Base-by-base conservation (phyloP, 1,140 invertebrate genomes). In the Heterodera carotae region DNA sequence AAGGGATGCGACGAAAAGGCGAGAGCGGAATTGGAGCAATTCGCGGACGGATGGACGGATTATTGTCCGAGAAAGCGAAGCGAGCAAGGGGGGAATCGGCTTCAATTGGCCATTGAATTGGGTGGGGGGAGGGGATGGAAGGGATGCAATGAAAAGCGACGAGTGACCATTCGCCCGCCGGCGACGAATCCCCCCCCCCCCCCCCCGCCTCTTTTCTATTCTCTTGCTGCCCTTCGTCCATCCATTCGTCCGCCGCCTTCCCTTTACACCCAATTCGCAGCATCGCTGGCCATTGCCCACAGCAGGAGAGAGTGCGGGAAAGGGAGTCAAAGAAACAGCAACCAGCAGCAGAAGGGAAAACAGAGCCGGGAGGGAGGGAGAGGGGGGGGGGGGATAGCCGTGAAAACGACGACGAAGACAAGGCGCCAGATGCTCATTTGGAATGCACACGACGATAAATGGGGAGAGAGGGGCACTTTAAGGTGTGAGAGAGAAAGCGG, bases 11-110 rank as follows among this genome's bases (percentile, higher is more conserved):
- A 31, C 8, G 15, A n/a, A 48, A 80, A 25, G 7, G 59, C 67
- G 34, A 80, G 39, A 84, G n/a, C n/a, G n/a, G n/a, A 83, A 83
- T 27, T 79, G 25, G 31, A 15, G 36, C 78, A 66, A 33, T 10
- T 60, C n/a, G n/a, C n/a, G n/a, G n/a, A n/a, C n/a, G n/a, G n/a
- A n/a, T 76, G 12, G 31, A 12, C 48, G 12, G 29, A 15, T 76
- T 76, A 27, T 43, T 76, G 36, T 56, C 25, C 75, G 31, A 48
- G 77, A n/a, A 33, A 67, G 36, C n/a, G 69, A 27, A n/a, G n/a
- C n/a, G n/a, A n/a, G n/a, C n/a, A n/a, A n/a, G n/a, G 62, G 22
- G 62, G 22, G 22, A 34, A 15, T 66, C 3, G 62, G 33, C 10
- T 66, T 66, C 29, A 34, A 66, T 66, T 27, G 62, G 27, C 62